Base-by-base conservation (phyloP, 1,140 invertebrate species). In the Neoseiulus cucumeris region DNA sequence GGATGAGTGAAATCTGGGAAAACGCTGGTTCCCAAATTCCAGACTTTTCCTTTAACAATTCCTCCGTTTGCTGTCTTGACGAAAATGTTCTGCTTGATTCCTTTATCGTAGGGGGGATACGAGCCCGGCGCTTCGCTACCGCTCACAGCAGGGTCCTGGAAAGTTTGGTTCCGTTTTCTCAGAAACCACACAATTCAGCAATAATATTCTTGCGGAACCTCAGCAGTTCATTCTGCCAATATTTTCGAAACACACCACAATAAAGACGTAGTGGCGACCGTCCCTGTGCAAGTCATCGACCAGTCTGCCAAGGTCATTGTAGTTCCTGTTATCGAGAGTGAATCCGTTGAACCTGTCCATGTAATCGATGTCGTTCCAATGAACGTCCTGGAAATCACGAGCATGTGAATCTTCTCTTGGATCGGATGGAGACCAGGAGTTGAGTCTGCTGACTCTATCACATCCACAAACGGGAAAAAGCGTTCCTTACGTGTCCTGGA, bases 321-420 rank as follows among this genome's bases (percentile, higher is more conserved):
- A 91, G 17, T 80, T 82, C 0, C 76, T 72, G 22, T 77, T 73
- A 73, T 89, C 82, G 68, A 85, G 83, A 0, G 88, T 91, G 73
- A 94, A 94, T 76, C 90, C 88, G 72, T 87, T 89, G 65, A 79
- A 80, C 55, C 83, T 80, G n/a, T 85, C 77, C 89, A 93, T 93
- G 72, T 93, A 92, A 76, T 94, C 90, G 68, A 93, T 82, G 76
- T 92, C 89, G 71, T 88, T 89, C 86, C 87, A 91, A 75, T 91
- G 87, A 4, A 80, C 78, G 75, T 82, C 80, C 78, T 70, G 29
- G 22, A 66, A 65, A 20, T 51, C 42, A 44, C 64, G 20, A 12
- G 18, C 9, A 42, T 39, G 33, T 47, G 28, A 47, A 28, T 28
- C 4, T 39, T 39, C 9, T 9, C 66, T 80, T 78, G n/a, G n/a